Evolutionary conservation across 2,797 vertebrate species (phyloP).

Genomic region (Enteromius anoplus): DNA sequence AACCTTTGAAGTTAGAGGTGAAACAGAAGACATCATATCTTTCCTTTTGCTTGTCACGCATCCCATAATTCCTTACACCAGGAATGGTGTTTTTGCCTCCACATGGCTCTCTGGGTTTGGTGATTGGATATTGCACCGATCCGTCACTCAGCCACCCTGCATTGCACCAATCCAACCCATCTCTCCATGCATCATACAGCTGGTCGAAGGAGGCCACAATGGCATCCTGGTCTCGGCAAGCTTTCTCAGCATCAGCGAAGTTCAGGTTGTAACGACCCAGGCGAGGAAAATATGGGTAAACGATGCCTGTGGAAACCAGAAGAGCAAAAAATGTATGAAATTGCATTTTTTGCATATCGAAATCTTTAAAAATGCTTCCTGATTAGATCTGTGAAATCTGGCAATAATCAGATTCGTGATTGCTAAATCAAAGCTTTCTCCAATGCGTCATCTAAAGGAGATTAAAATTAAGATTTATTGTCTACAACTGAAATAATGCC

Average conservation of each 20-base stretch:
- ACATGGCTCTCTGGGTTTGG: conserved; percentile 88
- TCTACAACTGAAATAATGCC: background rate
- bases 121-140: conserved; percentile 94
- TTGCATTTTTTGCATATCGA: background rate
- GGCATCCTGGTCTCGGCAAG: conserved; percentile 88
- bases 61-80: conserved; percentile 90
- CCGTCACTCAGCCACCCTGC: conserved; percentile 95
- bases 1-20: conserved; percentile 92
- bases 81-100: conserved; percentile 90
- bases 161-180: conserved; percentile 95
- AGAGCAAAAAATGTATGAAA: background rate
- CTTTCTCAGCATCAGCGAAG: conserved; percentile 86
- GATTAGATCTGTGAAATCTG: conserved; percentile 2
- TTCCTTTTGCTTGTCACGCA: conserved; percentile 91
- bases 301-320: conserved; percentile 76
- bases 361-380: background rate
- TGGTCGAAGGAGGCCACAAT: conserved; percentile 92
- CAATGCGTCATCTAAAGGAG: background rate
- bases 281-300: conserved; percentile 90
- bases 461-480: background rate
- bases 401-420: background rate
- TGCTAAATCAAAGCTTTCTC: background rate
- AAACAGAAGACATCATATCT: conserved; percentile 96
- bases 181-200: conserved; percentile 88
- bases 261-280: conserved; percentile 94